A percentile compares a stretch with the other conserved stretches of the same genome.
These are phyloP conservation scores for Hyla sarda DNA, from an alignment of 2,113 vertebrate species.

Conservation along the genomic window DNA sequence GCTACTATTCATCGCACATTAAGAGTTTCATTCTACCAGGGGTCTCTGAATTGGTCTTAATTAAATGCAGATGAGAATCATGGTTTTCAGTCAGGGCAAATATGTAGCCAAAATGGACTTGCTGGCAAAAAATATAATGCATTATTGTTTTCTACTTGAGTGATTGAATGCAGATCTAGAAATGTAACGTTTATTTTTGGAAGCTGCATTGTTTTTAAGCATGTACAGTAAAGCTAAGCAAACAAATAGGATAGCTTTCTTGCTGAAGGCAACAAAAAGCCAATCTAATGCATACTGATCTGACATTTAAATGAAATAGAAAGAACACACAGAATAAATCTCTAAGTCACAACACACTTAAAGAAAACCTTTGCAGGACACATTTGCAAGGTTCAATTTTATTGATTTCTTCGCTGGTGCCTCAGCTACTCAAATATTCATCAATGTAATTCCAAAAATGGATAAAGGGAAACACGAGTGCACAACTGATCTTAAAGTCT, in stretches of 20 bases:
- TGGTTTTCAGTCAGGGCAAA: background rate
- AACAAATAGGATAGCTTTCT: background rate
- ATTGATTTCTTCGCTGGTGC: conserved; percentile 45
- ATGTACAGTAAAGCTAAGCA: background rate
- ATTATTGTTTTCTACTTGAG: background rate
- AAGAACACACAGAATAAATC: conserved; percentile 12
- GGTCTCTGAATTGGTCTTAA: background rate
- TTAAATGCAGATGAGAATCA: background rate
- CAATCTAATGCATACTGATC: conserved; percentile 6
- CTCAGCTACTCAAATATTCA: conserved; percentile 51
- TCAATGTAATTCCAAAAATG: conserved; percentile 43
- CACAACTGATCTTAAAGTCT: conserved; percentile 23
- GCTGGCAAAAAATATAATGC: background rate
- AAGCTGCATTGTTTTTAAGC: background rate
- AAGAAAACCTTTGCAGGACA: conserved; percentile 25
- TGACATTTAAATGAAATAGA: conserved; percentile 37
- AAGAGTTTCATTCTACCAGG: background rate
- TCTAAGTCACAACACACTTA: conserved; percentile 30
- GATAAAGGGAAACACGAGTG: conserved; percentile 21
- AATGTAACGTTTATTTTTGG: background rate
- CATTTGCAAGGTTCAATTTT: conserved; percentile 41
- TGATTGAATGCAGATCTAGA: background rate
- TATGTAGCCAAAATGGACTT: background rate
- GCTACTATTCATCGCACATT: background rate
- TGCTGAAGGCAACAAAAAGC: conserved; percentile 6